Base-by-base conservation (phyloP, 2,797 vertebrate species). In the Myripristis jacobus region DNA sequence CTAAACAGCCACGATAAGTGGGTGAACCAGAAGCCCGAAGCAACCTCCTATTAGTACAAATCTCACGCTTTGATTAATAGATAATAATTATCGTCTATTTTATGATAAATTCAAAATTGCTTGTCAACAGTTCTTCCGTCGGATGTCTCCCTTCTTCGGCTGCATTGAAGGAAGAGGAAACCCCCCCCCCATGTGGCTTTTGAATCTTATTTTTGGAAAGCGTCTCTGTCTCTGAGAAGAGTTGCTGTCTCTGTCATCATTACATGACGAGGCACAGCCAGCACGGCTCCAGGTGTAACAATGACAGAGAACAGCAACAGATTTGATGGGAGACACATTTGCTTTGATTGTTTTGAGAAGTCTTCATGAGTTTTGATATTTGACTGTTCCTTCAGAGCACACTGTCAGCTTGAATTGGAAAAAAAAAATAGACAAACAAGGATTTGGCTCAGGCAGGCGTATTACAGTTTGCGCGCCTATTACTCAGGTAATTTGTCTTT, bases 151-250 rank as follows among this genome's bases (percentile, higher is more conserved):
- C 63, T 72, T 56, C 2, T 27, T 57, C 64, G 1, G 16, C 78
- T 67, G 81, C 93, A 82, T 48, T 82, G 87, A 93, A 87, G 91
- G 79, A 73, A 89, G 80, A 43, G 57, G 64, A 72, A 74, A 80
- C 69, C n/a, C 46, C 51, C n/a, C 46, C 51, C 34, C 27, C 6
- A 38, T 66, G 69, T 55, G 69, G 53, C 12, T 62, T 81, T 70
- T 68, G 44, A 31, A 38, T 75, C 59, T 79, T 83, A 69, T 81
- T 83, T 87, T 78, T 75, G 73, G 82, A 74, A 76, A 58, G n/a
- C 24, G n/a, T 7, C 60, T 31, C 38, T 60, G 51, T 62, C 82
- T 70, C 62, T 64, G 75, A 73, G 77, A 70, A 75, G 69, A 48
- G 54, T 73, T 76, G 70, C 77, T 19, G 56, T 75, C 48, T 75